phyloP scores from a whole-genome alignment of 1,140 invertebrate species.

The Orius laevigatus region DNA sequence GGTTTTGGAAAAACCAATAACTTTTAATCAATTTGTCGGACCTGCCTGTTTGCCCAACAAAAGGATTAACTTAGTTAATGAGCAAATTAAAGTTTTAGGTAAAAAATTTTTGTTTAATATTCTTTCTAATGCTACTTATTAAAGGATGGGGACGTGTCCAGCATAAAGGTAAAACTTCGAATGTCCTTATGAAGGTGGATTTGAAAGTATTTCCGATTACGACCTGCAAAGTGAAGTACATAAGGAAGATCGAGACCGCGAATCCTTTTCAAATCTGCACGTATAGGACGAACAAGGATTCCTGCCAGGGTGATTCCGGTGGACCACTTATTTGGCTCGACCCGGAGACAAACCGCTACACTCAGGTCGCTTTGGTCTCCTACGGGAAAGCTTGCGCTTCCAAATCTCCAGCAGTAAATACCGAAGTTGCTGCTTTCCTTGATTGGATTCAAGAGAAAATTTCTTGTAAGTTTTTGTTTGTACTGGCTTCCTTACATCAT shows the following conservation, averaged over 20 bases:
- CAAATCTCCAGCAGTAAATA: conserved; percentile 32
- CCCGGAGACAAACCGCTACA: conserved; percentile 26
- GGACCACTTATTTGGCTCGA: conserved; percentile 44
- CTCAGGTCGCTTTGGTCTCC: conserved; percentile 37
- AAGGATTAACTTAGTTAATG: conserved; percentile 29
- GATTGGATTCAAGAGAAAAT: conserved; percentile 34
- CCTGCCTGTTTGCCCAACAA: conserved; percentile 50
- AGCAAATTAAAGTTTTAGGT: conserved; percentile 36
- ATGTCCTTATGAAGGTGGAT: conserved; percentile 37
- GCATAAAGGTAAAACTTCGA: conserved; percentile 35
- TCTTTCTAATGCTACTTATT: background rate
- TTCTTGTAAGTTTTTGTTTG: conserved; percentile 21
- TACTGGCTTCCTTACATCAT: background rate
- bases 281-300: conserved; percentile 39
- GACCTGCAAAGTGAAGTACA: conserved; percentile 28
- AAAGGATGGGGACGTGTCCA: conserved; percentile 46
- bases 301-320: conserved; percentile 41
- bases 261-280: conserved; percentile 45
- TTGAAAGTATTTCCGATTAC: conserved; percentile 37
- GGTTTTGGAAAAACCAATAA: conserved; percentile 29
- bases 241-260: conserved; percentile 10
- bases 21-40: conserved; percentile 34
- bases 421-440: conserved; percentile 31
- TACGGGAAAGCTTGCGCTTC: conserved; percentile 34
- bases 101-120: conserved; percentile 16